Evolutionary conservation across 2,888 invertebrate species (phyloP), one percentile per base, ranked within the genome.

Genomic region (Aphidoletes aphidimyza): DNA sequence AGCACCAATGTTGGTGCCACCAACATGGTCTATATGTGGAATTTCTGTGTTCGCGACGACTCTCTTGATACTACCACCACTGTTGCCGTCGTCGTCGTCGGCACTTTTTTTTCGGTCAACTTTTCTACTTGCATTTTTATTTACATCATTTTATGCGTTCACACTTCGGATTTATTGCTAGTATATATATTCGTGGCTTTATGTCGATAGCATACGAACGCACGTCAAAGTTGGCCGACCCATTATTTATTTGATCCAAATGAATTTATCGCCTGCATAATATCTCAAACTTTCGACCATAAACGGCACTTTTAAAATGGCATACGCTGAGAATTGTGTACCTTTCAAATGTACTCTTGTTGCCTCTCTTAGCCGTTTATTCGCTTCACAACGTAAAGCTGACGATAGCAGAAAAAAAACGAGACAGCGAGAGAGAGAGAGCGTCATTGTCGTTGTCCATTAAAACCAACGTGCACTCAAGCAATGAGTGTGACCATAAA

Each of bases 191-290:
- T n/a, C 81, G 37, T 37, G 81, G 2, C n/a, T 1, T 81, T 17
- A 81, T 30, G 81, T 37, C 81, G 37, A 81, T 81, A 81, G 11
- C n/a, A n/a, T n/a, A n/a, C n/a, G n/a, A n/a, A n/a, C 34, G 81
- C n/a, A 81, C 34, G 81, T 81, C 81, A 81, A 81, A 81, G 81
- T 81, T 81, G 36, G 2, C n/a, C 81, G 81, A 81, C 81, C 81
- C 81, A 81, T 81, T 37, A 81, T 81, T 81, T 81, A 81, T 81
- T 81, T 37, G 81, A 81, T 81, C 37, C 81, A 81, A 81, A 81
- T 81, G 81, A 81, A 81, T 81, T 81, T 81, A 81, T 81, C 81
- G 81, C 81, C 37, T 37, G 81, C 37, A 37, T 81, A 81, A 81
- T 81, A 81, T 81, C 37, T 81, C 81, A 81, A 81, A 37, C 37